Evolutionary conservation across 2,888 invertebrate genomes (phyloP), one percentile per base, ranked within the genome.

Genomic region (Loripinus fragilis): DNA sequence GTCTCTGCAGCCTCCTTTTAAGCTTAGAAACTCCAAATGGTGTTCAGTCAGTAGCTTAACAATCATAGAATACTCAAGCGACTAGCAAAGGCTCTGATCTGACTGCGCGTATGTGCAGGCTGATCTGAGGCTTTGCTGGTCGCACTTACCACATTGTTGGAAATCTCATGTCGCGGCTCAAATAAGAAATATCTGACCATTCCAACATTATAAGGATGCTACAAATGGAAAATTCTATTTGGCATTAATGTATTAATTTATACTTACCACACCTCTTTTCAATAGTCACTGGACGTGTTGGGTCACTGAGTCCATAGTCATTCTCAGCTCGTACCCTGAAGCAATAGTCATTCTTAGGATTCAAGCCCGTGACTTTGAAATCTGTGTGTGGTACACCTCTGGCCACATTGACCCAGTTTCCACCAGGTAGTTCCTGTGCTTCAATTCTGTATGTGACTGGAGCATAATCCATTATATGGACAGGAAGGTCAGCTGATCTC

Each of bases 271-370:
- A 81, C 76, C 91, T 78, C 76, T 78, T 89, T 45, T 74, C 82
- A 23, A 91, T 72, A 38, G 83, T 67, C 1, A 97, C 97, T 91
- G 96, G 97, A 0, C 98, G 98, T 75, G 98, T 98, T 0, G 99
- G 99, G 92, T 99, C 99, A 94, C 98, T 98, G 85, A 98, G 96
- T 60, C 99, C 99, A 93, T 97, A 98, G 93, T 97, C 97, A 94
- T 99, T 99, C 93, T 99, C 98, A 2, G 99, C 99, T 48, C 98
- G 95, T 50, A 99, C 96, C 79, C 99, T 95, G 95, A 99, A 98
- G 93, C 97, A 96, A 94, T 99, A 99, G 94, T 99, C 98, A 83
- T 97, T 95, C 95, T 97, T 97, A 0, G 99, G 98, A 91, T 97
- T 96, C 83, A 99, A 88, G 23, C 88, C 90, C 0, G 85, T 88